phyloP scores from a whole-genome alignment of 2,113 vertebrate species.

The Brachyistius frenatus region DNA sequence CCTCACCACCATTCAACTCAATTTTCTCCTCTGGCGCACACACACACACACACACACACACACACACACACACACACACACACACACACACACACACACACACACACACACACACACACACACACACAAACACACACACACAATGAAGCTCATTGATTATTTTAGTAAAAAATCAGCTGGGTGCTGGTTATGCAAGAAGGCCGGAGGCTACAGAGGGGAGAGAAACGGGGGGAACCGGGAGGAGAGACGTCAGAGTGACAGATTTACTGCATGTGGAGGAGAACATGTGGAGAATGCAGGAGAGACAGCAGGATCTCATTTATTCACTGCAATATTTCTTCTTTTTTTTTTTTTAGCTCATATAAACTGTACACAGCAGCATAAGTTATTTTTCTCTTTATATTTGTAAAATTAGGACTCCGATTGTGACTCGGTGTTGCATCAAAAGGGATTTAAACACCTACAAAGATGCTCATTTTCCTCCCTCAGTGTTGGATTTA shows the following conservation, averaged over 20 bases:
- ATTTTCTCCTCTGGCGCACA: conserved; percentile 32
- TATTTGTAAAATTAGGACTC: neutral
- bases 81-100: conserved; percentile 30
- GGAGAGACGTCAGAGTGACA: neutral
- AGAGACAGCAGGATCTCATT: conserved; percentile 1
- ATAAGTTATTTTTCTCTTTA: neutral
- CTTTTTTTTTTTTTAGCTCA: neutral
- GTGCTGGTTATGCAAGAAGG: conserved; percentile 72
- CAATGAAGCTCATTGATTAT: conserved; percentile 71
- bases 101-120: conserved; percentile 14
- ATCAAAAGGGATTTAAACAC: neutral
- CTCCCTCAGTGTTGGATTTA: neutral
- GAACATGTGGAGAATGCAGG: conserved; percentile 37
- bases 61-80: too few species aligned
- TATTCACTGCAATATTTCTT: conserved; percentile 20
- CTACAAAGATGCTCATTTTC: neutral
- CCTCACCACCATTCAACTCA: conserved; percentile 37
- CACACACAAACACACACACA: conserved; percentile 1
- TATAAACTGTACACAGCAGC: neutral
- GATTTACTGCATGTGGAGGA: conserved; percentile 42
- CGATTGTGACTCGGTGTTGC: neutral
- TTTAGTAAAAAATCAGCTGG: conserved; percentile 73
- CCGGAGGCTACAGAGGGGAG: conserved; percentile 30
- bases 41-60: too few species aligned
- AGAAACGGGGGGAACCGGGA: neutral